These are phyloP conservation scores for Macquaria australasica DNA, from an alignment of 2,113 vertebrate species.

Conservation along the genomic window DNA sequence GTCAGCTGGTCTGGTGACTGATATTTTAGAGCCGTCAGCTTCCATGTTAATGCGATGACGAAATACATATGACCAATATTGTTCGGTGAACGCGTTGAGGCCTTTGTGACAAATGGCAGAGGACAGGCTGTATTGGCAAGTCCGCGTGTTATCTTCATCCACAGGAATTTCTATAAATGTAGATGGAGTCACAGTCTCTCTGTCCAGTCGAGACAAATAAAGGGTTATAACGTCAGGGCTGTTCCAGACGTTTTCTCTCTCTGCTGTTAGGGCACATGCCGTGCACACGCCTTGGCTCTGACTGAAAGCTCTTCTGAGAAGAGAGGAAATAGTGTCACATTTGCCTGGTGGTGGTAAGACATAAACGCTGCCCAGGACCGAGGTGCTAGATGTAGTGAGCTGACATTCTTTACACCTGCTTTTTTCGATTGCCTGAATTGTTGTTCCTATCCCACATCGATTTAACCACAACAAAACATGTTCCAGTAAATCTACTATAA, in stretches of 20 bases:
- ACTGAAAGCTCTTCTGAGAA: not conserved
- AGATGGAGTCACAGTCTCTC: not conserved
- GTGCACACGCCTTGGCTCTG: not conserved
- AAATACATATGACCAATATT: not conserved
- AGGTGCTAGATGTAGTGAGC: accelerated
- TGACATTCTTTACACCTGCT: not conserved
- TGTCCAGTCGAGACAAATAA: not conserved
- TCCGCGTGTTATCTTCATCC: not conserved
- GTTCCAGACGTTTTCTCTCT: not conserved
- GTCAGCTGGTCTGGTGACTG: not conserved
- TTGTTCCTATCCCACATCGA: not conserved
- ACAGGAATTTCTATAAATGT: not conserved
- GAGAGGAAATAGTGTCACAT: not conserved
- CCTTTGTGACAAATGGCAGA: not conserved
- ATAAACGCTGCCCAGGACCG: not conserved
- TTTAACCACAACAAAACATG: not conserved
- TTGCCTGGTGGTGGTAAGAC: not conserved
- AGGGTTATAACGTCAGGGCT: not conserved
- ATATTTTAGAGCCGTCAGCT: not conserved
- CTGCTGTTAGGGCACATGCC: not conserved
- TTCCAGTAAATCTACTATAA: not conserved
- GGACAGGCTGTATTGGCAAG: not conserved
- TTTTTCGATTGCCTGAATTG: not conserved
- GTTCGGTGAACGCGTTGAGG: accelerated
- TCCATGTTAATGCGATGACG: not conserved